Evolutionary conservation across 2,888 invertebrate genomes (phyloP).

Genomic region (Synanthedon andrenaeformis): DNA sequence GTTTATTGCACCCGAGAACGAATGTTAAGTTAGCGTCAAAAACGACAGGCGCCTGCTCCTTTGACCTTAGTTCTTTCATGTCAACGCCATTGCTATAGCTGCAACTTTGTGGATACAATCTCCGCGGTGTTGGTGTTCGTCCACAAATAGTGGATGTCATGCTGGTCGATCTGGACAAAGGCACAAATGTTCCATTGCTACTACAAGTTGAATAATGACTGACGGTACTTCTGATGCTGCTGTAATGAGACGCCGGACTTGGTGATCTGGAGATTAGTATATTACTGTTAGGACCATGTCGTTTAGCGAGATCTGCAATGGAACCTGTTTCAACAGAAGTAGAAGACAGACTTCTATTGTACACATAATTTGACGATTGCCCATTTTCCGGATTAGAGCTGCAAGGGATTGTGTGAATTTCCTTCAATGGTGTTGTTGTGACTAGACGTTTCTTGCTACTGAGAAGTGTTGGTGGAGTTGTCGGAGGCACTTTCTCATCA

Average conservation of each 20-base stretch:
- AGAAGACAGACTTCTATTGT: constrained; percentile 46
- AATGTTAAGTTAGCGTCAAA: constrained; percentile 87
- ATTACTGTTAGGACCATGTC: constrained; percentile 42
- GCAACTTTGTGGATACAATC: constrained; percentile 76
- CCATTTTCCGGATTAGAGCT: constrained; percentile 28
- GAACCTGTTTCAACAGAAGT: constrained; percentile 60
- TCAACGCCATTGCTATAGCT: constrained; percentile 54
- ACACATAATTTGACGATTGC: constrained; percentile 50
- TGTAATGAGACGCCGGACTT: constrained; percentile 61
- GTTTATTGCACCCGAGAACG: constrained; percentile 79
- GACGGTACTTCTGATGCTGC: constrained; percentile 45
- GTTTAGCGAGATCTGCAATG: constrained; percentile 57
- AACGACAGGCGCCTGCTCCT: constrained; percentile 82
- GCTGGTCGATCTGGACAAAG: constrained; percentile 54
- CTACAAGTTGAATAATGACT: constrained; percentile 64
- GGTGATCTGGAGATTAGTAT: constrained; percentile 66
- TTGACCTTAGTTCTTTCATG: constrained; percentile 70
- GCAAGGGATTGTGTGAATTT: constrained; percentile 47
- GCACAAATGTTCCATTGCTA: constrained; percentile 54
- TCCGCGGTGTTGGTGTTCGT: constrained; percentile 71
- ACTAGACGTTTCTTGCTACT: constrained; percentile 53
- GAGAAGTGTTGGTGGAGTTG: constrained; percentile 28
- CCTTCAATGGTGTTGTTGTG: constrained; percentile 49
- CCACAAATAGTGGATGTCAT: constrained; percentile 46
- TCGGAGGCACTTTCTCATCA: constrained; percentile 48